A percentile compares a stretch with the other conserved stretches of the same genome.
phyloP scores from a whole-genome alignment of 1,140 invertebrate species.

The Prorops nasuta region DNA sequence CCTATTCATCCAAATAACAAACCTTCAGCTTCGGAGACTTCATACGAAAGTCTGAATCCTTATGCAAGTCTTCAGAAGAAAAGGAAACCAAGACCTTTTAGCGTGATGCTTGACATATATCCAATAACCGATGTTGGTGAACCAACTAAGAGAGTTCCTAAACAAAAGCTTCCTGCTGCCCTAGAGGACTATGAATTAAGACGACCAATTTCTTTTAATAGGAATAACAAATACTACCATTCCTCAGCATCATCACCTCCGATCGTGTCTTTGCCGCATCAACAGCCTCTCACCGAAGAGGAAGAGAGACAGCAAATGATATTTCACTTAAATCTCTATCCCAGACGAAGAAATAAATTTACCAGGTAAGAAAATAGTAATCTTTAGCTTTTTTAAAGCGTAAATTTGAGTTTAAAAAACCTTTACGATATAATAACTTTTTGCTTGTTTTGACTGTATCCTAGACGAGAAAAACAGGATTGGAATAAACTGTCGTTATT shows the following conservation, averaged over 20 bases:
- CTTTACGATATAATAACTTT: no score
- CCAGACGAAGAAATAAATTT: constrained; percentile 38
- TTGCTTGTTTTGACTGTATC: no score
- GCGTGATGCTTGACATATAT: constrained; percentile 55
- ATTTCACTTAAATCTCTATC: constrained; percentile 54
- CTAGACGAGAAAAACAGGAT: no score
- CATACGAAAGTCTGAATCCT: constrained; percentile 19
- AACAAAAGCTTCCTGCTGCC: constrained; percentile 20
- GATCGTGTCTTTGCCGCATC: constrained; percentile 19
- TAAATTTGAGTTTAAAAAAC: no score
- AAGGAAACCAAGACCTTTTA: constrained; percentile 50
- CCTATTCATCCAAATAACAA: constrained; percentile 18
- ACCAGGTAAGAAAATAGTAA: constrained; percentile 32
- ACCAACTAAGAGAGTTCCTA: constrained; percentile 35
- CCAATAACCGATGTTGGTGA: constrained; percentile 48
- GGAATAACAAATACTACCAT: constrained; percentile 26
- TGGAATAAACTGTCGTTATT: no score
- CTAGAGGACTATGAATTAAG: constrained; percentile 37
- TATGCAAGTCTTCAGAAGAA: constrained; percentile 30
- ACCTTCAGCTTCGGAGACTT: constrained; percentile 25
- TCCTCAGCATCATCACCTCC: constrained; percentile 18
- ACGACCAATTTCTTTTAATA: constrained; percentile 30
- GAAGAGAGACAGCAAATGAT: constrained; percentile 53
- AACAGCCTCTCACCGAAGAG: constrained; percentile 27
- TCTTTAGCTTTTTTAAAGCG: no score